Evolutionary conservation across 1,140 invertebrate genomes (phyloP), one percentile per base, ranked within the genome.

Genomic region (Episyrphus balteatus): DNA sequence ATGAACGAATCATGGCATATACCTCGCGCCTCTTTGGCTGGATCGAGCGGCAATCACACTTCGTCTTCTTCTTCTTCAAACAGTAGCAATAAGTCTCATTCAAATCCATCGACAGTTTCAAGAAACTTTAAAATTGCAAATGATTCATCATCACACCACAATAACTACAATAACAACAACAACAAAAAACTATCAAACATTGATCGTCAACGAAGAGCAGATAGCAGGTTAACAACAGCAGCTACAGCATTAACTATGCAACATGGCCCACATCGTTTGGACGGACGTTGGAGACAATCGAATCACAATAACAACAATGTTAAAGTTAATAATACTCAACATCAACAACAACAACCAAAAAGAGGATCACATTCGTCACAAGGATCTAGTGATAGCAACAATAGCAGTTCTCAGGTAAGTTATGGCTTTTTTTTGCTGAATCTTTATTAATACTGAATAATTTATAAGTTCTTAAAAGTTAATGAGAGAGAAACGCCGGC

Each of bases 401-500:
- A 80, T 57, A 83, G n/a, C n/a, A n/a, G 85, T 67, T 86, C 83
- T 55, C 82, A 86, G 70, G 84, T 86, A 75, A 77, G 73, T 58
- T 30, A 26, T 15, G 3, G 49, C 42, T 33, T 36, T 31, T 34
- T 39, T 26, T 37, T 11, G 12, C 44, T 32, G 8, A 31, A 26
- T 32, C 19, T 26, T 12, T 13, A 14, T 38, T 51, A 7, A 18
- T 18, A 18, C 2, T 45, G 3, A 34, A 34, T n/a, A 45, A 32
- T 38, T 48, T 18, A 50, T 51, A 40, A 51, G 38, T 43, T 39
- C 3, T 8, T 26, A 5, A 26, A 26, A 26, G 3, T 26, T 26
- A 26, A 26, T 26, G 21, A 5, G 21, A 26, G 21, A 26, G 3
- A 8, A 26, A 26, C 3, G 21, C 21, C 21, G 21, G 21, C 21